phyloP scores from a whole-genome alignment of 2,888 invertebrate genomes.

The Abrostola triplasia region DNA sequence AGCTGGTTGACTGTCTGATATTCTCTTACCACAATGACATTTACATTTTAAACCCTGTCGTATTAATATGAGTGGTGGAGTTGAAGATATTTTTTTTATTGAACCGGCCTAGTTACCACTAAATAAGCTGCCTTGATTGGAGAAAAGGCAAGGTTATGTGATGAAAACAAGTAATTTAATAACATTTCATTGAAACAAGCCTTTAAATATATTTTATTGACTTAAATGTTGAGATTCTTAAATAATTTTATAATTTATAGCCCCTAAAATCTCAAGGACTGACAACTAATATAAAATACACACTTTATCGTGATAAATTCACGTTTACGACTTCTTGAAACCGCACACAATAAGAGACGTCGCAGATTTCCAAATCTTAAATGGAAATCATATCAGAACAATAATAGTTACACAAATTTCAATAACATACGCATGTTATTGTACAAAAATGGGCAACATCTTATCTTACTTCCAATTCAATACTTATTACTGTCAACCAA shows the following conservation, averaged over 20 bases:
- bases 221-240: constrained; percentile 27
- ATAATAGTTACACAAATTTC: constrained; percentile 31
- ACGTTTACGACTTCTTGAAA: constrained; percentile 16
- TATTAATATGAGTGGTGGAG: too few species aligned
- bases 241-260: constrained; percentile 39
- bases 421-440: constrained; percentile 30
- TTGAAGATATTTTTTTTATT: too few species aligned
- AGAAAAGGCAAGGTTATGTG: too few species aligned
- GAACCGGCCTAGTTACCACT: too few species aligned
- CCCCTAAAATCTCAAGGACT: constrained; percentile 27
- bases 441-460: constrained; percentile 16
- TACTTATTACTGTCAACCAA: constrained; percentile 15
- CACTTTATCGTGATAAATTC: constrained; percentile 36
- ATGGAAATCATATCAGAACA: constrained; percentile 13
- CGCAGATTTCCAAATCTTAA: constrained; percentile 15
- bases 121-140: too few species aligned
- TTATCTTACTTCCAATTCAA: constrained; percentile 17
- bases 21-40: too few species aligned
- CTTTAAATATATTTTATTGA: constrained; percentile 16
- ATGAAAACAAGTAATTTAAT: neutral
- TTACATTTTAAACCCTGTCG: too few species aligned
- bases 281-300: constrained; percentile 27
- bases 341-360: constrained; percentile 4
- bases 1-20: too few species aligned
- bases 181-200: constrained; percentile 21